Conservation (phyloP, 2,113 vertebrate genomes). For the Paradisaea rubra region DNA sequence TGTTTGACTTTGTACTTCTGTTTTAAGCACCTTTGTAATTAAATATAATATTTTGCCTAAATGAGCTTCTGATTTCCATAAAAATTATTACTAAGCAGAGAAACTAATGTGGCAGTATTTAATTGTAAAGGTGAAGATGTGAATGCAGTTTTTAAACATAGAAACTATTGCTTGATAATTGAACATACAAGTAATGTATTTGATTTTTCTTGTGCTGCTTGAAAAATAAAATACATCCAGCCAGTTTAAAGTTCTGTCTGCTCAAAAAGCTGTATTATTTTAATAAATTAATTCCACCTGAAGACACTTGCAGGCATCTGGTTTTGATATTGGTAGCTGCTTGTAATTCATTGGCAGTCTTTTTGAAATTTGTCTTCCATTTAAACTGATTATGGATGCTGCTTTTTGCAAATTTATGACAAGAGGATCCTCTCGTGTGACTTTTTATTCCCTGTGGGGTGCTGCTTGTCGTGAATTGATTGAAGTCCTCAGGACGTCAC, state of each 20-base stretch:
- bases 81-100: background rate
- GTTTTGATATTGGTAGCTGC: background rate
- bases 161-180: background rate
- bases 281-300: background rate
- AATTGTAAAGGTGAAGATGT: background rate
- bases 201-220: conserved; percentile 27
- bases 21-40: conserved; percentile 27
- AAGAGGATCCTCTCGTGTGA: background rate
- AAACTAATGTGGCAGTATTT: background rate
- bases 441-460: background rate
- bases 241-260: background rate
- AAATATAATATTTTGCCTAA: background rate
- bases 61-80: background rate
- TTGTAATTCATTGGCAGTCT: background rate
- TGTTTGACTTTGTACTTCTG: background rate
- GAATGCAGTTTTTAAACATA: background rate
- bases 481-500: background rate
- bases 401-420: background rate
- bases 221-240: conserved; percentile 27
- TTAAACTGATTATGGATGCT: background rate
- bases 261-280: conserved; percentile 1
- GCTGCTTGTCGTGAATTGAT: background rate
- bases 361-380: background rate
- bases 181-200: background rate
- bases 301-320: background rate